Conservation (phyloP, 2,888 invertebrate genomes). For the Tiliacea citrago region DNA sequence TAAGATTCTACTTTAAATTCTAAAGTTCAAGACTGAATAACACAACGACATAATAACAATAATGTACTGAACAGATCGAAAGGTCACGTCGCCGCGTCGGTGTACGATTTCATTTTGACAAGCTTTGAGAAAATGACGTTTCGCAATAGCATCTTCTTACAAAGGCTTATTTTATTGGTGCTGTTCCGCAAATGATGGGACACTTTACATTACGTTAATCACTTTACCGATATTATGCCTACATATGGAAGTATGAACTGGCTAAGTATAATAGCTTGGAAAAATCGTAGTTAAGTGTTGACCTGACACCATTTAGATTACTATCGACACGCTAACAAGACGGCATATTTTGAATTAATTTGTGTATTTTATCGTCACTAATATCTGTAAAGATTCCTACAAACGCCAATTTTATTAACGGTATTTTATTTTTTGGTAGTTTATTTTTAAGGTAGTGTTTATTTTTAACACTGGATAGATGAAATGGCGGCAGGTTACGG, state of each 20-base stretch:
- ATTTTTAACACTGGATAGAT: no score
- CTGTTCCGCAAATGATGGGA: slow-evolving; percentile 6
- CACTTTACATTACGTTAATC: not conserved
- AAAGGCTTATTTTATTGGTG: slow-evolving; percentile 8
- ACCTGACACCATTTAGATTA: not conserved
- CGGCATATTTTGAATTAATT: not conserved
- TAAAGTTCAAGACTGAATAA: slow-evolving; percentile 59
- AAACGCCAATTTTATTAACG: slow-evolving; percentile 4
- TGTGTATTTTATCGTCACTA: not conserved
- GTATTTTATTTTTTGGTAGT: not conserved
- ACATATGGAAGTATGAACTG: no score
- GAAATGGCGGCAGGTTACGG: no score
- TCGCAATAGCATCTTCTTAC: slow-evolving; percentile 20
- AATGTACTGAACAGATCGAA: slow-evolving; percentile 38
- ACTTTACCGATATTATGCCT: not conserved
- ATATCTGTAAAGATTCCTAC: not conserved
- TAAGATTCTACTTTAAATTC: slow-evolving; percentile 44
- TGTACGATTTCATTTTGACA: slow-evolving; percentile 55
- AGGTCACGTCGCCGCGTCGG: slow-evolving; percentile 53
- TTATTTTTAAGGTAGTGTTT: no score
- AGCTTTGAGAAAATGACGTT: slow-evolving; percentile 37
- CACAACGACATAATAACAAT: slow-evolving; percentile 58
- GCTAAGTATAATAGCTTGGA: no score
- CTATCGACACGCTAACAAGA: not conserved
- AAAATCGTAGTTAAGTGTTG: not conserved